Conservation (phyloP, 2,113 vertebrate genomes). For the Eurystomus gularis region DNA sequence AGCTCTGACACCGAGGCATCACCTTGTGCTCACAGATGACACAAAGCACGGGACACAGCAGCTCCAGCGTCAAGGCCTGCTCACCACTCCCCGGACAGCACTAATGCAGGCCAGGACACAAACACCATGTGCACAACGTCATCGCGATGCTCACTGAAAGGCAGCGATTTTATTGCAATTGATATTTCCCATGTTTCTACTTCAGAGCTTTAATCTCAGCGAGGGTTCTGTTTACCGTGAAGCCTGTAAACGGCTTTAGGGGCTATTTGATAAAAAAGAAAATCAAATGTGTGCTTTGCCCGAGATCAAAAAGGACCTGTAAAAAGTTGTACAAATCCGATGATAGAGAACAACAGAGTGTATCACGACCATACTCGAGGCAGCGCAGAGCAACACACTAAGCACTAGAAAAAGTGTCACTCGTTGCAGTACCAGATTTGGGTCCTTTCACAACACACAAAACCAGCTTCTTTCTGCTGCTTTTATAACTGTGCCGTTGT, state of each 20-base stretch:
- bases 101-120: background rate
- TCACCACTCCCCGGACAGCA: background rate
- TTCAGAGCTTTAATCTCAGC: slow-evolving; percentile 12
- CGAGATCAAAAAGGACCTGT: background rate
- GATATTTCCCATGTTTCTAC: background rate
- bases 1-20: background rate
- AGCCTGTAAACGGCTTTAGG: background rate
- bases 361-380: background rate
- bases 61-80: background rate
- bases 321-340: background rate
- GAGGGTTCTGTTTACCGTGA: background rate
- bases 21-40: background rate
- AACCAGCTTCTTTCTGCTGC: background rate
- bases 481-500: background rate
- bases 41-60: background rate
- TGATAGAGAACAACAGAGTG: background rate
- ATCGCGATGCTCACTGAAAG: background rate
- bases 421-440: background rate
- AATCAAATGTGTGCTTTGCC: background rate
- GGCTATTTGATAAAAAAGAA: slow-evolving; percentile 1
- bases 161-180: background rate
- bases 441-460: background rate
- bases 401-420: background rate
- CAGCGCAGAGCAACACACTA: background rate
- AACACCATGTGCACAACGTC: background rate